Evolutionary conservation across 1,140 invertebrate species (phyloP).

Genomic region (Drosophila rufa): DNA sequence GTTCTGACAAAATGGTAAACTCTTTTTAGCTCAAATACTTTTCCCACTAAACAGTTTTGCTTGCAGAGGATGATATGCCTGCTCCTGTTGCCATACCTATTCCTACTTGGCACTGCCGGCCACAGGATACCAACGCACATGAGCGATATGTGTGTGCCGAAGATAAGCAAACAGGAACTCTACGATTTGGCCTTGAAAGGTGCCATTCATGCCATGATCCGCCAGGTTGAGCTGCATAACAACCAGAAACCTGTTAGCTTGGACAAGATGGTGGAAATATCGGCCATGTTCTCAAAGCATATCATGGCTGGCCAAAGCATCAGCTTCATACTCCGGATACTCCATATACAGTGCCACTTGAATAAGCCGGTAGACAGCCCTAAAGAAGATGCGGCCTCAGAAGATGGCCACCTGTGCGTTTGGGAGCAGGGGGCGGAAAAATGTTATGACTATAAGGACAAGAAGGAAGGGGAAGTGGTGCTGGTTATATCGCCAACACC

Average conservation of each 20-base stretch:
- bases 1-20: neutral
- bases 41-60: neutral
- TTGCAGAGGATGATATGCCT: neutral
- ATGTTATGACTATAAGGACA: conserved; percentile 31
- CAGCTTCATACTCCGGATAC: conserved; percentile 1
- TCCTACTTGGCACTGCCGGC: neutral
- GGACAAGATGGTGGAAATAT: neutral
- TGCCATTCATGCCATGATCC: conserved; percentile 3
- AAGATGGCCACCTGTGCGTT: conserved; percentile 24
- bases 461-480: neutral
- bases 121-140: too few relatives aligned
- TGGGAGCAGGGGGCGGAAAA: neutral
- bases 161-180: conserved; percentile 10
- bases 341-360: conserved; percentile 10
- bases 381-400: too few relatives aligned
- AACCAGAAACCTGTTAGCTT: neutral
- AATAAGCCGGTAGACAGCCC: neutral
- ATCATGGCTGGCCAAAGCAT: conserved; percentile 19
- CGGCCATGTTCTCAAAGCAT: neutral
- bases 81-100: neutral
- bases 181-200: neutral
- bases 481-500: too few relatives aligned
- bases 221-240: conserved; percentile 6
- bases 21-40: neutral
- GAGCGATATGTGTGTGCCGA: neutral